These are phyloP conservation scores for Tilapia sparmanii DNA, from an alignment of 2,113 vertebrate species.

Conservation along the genomic window DNA sequence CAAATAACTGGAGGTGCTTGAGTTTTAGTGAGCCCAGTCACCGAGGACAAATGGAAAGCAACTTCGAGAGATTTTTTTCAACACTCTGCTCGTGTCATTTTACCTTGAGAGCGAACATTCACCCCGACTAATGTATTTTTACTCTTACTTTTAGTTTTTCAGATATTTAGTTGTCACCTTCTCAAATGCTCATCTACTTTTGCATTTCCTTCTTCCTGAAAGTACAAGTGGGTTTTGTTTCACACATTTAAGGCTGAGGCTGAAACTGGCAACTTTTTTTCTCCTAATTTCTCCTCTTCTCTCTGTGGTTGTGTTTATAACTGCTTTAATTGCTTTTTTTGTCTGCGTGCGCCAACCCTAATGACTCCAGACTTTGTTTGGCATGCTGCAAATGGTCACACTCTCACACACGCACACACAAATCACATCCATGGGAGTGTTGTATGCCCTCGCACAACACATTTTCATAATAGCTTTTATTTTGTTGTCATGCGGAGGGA, in stretches of 20 bases:
- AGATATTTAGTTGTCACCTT: background rate
- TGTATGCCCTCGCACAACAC: background rate
- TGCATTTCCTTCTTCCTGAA: background rate
- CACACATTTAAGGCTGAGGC: background rate
- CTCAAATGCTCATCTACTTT: background rate
- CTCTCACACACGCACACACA: background rate
- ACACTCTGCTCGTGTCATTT: background rate
- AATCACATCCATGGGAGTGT: slow-evolving; percentile 3
- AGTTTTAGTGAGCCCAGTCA: background rate
- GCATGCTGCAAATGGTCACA: slow-evolving; percentile 4
- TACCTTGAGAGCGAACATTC: background rate
- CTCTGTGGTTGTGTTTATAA: slow-evolving; percentile 29
- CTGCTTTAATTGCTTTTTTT: slow-evolving; percentile 42
- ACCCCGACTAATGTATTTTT: background rate
- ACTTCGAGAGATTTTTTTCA: background rate
- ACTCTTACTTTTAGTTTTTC: background rate
- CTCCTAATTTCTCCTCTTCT: background rate
- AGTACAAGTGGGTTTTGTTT: background rate
- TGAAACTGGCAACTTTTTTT: background rate
- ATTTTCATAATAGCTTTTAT: background rate
- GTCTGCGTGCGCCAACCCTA: slow-evolving; percentile 33
- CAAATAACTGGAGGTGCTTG: background rate
- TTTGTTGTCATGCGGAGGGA: background rate
- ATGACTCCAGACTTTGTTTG: slow-evolving; percentile 49
- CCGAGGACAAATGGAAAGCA: background rate